phyloP scores from a whole-genome alignment of 2,113 vertebrate species.

The Coptodon rendalli region DNA sequence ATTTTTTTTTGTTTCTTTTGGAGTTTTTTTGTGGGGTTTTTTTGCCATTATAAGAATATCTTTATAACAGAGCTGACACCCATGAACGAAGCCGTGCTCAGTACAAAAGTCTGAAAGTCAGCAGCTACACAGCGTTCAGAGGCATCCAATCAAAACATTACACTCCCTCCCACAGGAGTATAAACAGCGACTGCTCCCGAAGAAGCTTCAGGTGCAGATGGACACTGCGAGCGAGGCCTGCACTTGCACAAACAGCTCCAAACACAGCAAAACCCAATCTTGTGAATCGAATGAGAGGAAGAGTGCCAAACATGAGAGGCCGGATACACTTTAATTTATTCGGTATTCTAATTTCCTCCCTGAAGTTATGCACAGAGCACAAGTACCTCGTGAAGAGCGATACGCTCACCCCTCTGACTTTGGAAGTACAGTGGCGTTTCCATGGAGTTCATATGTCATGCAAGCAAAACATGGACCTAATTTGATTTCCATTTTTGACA shows the following conservation, averaged over 20 bases:
- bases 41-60: neutral
- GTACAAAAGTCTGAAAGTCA: neutral
- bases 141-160: slow-evolving; percentile 42
- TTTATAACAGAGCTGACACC: neutral
- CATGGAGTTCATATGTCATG: slow-evolving; percentile 34
- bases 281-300: neutral
- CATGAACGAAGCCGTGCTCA: neutral
- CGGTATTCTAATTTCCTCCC: slow-evolving; percentile 10
- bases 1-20: neutral
- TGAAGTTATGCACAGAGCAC: neutral
- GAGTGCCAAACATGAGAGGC: neutral
- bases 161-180: slow-evolving; percentile 7
- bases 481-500: slow-evolving; percentile 34
- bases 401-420: neutral
- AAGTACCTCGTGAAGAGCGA: neutral
- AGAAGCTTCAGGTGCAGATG: slow-evolving; percentile 25
- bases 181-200: neutral
- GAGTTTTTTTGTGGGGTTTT: fast-evolving
- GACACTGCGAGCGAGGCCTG: neutral
- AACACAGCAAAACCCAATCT: neutral
- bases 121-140: neutral
- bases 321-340: neutral
- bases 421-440: neutral
- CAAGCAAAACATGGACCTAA: slow-evolving; percentile 28
- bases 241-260: neutral